These are phyloP conservation scores for Parnassius mnemosyne DNA, from an alignment of 2,888 invertebrate species.

Conservation along the genomic window DNA sequence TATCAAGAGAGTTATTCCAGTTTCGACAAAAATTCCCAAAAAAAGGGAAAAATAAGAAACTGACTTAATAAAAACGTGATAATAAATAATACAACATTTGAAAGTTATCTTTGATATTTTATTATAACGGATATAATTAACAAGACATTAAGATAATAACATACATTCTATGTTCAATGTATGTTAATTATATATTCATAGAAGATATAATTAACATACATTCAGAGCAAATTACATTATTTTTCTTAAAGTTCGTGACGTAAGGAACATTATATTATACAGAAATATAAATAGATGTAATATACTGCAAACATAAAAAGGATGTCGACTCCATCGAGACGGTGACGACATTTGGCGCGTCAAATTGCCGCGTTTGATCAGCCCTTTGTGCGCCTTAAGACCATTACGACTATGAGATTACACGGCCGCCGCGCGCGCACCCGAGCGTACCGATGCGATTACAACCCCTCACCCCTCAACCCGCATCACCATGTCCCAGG, in stretches of 20 bases:
- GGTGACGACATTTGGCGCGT: conserved; percentile 69
- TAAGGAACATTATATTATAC: neutral
- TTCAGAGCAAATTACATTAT: neutral
- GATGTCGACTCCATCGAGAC: neutral
- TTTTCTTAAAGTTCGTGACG: conserved; percentile 21
- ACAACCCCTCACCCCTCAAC: conserved; percentile 38
- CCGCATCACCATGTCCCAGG: conserved; percentile 35
- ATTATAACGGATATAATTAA: no score
- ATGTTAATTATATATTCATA: no score
- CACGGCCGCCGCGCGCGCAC: conserved; percentile 64
- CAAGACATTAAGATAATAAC: no score
- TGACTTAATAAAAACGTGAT: no score
- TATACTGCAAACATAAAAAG: neutral
- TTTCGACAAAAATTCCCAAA: no score
- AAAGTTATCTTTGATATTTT: no score
- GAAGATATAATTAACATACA: no score
- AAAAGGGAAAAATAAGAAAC: no score
- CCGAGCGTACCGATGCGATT: conserved; percentile 66
- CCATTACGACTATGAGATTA: conserved; percentile 75
- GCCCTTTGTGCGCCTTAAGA: conserved; percentile 74
- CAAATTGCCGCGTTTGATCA: conserved; percentile 72
- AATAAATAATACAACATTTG: no score
- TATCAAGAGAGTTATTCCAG: no score
- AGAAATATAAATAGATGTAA: no score
- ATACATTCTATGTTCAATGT: no score